phyloP scores from a whole-genome alignment of 2,888 invertebrate genomes.

The Drosophila paranaensis region DNA sequence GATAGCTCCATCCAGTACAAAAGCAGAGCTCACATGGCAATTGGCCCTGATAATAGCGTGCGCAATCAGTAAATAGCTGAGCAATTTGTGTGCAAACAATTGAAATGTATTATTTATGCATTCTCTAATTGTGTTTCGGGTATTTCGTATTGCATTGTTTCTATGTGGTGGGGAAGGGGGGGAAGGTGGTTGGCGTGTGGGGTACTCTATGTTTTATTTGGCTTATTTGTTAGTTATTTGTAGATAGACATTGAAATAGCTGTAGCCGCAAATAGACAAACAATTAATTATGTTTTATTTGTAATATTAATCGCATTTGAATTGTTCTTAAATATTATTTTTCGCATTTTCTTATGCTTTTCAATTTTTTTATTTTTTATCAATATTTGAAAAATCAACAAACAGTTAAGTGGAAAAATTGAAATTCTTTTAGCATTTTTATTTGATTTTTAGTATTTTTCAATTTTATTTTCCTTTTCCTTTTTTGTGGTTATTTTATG shows the following conservation, averaged over 20 bases:
- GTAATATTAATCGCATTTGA: constrained; percentile 50
- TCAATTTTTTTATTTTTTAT: constrained; percentile 7
- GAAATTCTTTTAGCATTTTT: constrained; percentile 20
- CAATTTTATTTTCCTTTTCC: background rate
- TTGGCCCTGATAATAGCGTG: background rate
- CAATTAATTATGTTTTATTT: constrained; percentile 67
- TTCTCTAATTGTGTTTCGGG: constrained; percentile 24
- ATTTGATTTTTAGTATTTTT: constrained; percentile 2
- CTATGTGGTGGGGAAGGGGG: background rate
- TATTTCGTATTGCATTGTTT: constrained; percentile 14
- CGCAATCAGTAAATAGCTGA: constrained; percentile 15
- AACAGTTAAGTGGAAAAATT: constrained; percentile 61
- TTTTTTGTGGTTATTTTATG: constrained; percentile 19
- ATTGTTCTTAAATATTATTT: constrained; percentile 57
- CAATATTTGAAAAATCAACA: constrained; percentile 55
- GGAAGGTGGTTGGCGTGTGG: background rate
- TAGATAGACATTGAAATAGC: constrained; percentile 77
- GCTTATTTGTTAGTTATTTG: constrained; percentile 48
- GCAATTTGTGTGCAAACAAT: constrained; percentile 27
- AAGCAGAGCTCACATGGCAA: background rate
- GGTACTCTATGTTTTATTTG: constrained; percentile 10
- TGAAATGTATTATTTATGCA: constrained; percentile 20
- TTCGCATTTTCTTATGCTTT: constrained; percentile 15
- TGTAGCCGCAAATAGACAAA: constrained; percentile 69
- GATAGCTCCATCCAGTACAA: no score